phyloP scores from a whole-genome alignment of 1,140 invertebrate species.

The Musca vetustissima region DNA sequence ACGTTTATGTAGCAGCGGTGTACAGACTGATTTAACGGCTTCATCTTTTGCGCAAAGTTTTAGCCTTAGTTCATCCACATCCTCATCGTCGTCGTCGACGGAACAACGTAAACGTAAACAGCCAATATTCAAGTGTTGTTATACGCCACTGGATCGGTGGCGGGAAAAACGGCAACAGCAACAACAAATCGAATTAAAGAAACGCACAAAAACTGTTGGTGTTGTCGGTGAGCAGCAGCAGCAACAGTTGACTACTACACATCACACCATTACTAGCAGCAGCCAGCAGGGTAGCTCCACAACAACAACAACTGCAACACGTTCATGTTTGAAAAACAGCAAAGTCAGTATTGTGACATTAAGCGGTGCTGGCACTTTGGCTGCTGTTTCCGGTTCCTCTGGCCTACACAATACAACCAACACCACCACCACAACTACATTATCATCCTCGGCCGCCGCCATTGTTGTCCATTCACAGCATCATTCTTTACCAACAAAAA shows the following conservation, averaged over 20 bases:
- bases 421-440: neutral
- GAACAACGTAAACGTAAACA: constrained; percentile 31
- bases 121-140: constrained; percentile 53
- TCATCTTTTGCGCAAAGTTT: constrained; percentile 29
- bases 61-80: constrained; percentile 25
- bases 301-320: neutral
- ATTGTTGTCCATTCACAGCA: constrained; percentile 18
- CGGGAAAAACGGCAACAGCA: constrained; percentile 42
- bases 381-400: neutral
- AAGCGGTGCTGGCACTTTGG: neutral
- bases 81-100: constrained; percentile 7
- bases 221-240: too few relatives aligned
- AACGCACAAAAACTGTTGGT: constrained; percentile 17
- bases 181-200: constrained; percentile 31
- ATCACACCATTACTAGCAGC: neutral
- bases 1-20: constrained; percentile 48
- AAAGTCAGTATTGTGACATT: neutral
- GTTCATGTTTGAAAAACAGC: neutral
- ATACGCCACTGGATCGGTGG: constrained; percentile 53
- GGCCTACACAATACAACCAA: neutral
- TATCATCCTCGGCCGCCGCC: neutral
- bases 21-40: constrained; percentile 49
- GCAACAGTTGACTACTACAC: neutral
- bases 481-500: constrained; percentile 20
- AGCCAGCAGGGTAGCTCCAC: neutral